A percentile compares a stretch with the other conserved stretches of the same genome.
These are phyloP conservation scores for Syngnathus scovelli DNA, from an alignment of 2,113 vertebrate genomes.

Conservation along the genomic window DNA sequence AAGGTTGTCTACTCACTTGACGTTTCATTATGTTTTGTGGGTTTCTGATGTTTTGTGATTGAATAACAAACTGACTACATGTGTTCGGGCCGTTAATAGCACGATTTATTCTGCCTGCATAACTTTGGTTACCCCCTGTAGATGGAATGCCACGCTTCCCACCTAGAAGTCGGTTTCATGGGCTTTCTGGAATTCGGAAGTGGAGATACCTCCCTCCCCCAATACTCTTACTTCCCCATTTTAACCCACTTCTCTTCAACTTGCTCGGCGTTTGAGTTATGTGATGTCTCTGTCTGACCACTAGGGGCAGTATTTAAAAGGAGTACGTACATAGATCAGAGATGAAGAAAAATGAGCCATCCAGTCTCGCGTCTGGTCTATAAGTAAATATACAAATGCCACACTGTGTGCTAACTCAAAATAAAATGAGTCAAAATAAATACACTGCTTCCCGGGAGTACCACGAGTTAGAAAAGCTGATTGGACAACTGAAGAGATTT, in stretches of 20 bases:
- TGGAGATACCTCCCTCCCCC: conserved; percentile 54
- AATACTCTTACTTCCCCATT: conserved; percentile 30
- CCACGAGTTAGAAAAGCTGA: not conserved
- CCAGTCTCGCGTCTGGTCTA: not conserved
- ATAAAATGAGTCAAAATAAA: not conserved
- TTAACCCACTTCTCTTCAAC: conserved; percentile 8
- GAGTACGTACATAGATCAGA: not conserved
- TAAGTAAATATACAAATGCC: not conserved
- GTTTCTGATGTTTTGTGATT: not conserved
- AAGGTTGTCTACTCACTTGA: conserved; percentile 1
- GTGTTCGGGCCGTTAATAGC: not conserved
- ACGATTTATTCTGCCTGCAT: not conserved
- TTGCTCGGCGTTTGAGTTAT: conserved; percentile 1
- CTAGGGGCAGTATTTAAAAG: not conserved
- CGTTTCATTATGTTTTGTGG: not conserved
- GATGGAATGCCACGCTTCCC: conserved; percentile 12
- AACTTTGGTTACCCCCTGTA: conserved; percentile 3
- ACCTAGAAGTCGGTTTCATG: conserved; percentile 49
- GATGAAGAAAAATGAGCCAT: not conserved
- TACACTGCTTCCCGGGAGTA: not conserved
- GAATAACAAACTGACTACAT: not conserved
- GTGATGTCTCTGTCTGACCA: not conserved
- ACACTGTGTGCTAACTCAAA: not conserved
- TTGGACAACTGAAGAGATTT: too few species aligned
- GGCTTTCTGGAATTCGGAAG: conserved; percentile 72